phyloP scores from a whole-genome alignment of 2,888 invertebrate species.

The Nomada ruficornis region DNA sequence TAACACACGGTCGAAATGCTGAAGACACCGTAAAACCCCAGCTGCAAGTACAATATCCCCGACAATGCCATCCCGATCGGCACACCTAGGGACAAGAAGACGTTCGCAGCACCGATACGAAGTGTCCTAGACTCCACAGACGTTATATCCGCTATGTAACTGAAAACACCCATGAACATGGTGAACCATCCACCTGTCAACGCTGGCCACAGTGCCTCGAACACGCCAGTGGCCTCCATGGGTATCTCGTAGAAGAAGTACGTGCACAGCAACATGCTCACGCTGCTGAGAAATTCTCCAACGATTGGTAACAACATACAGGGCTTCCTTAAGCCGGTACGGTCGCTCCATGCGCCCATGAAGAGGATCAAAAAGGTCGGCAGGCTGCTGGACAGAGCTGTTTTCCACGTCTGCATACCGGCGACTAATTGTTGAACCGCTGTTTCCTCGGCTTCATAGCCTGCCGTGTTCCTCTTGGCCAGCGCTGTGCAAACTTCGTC shows the following conservation, averaged over 20 bases:
- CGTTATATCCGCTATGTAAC: conserved; percentile 95
- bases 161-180: conserved; percentile 95
- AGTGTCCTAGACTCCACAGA: conserved; percentile 93
- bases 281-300: conserved; percentile 91
- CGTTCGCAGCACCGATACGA: conserved; percentile 94
- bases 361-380: conserved; percentile 93
- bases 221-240: conserved; percentile 92
- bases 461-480: conserved; percentile 89
- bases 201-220: conserved; percentile 93
- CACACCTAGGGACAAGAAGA: conserved; percentile 94
- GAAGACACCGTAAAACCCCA: conserved; percentile 93
- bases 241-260: conserved; percentile 92
- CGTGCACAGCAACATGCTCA: conserved; percentile 92
- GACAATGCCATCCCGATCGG: conserved; percentile 95
- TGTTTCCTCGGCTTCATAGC: conserved; percentile 87
- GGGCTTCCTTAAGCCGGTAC: conserved; percentile 89
- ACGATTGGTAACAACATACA: conserved; percentile 93
- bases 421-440: conserved; percentile 88
- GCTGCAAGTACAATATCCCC: conserved; percentile 91
- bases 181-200: conserved; percentile 94
- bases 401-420: conserved; percentile 94
- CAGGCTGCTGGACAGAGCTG: conserved; percentile 92
- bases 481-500: conserved; percentile 91
- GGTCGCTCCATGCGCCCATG: conserved; percentile 89
- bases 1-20: conserved; percentile 91